Evolutionary conservation across 2,888 invertebrate genomes (phyloP).

Genomic region (Rhabditoides inermis): DNA sequence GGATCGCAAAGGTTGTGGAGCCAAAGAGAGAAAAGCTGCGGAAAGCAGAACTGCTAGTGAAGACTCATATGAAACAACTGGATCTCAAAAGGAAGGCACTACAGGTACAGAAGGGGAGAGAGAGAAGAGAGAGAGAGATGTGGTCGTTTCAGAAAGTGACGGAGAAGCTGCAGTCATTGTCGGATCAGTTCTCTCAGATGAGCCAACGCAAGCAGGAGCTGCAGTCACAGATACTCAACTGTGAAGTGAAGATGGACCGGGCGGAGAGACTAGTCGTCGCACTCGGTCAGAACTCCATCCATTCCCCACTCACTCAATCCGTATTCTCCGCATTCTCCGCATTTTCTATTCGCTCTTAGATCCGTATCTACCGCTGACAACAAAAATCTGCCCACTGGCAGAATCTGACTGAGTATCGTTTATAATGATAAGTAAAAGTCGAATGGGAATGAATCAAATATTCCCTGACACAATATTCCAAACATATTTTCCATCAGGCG

Average conservation of each 20-base stretch:
- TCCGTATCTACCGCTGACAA: no score
- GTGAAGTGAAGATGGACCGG: slow-evolving; percentile 73
- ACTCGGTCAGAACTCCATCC: slow-evolving; percentile 66
- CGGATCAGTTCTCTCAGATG: slow-evolving; percentile 90
- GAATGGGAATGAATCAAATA: not conserved
- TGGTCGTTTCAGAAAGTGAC: slow-evolving; percentile 60
- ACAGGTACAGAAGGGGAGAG: no score
- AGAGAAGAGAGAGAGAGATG: no score
- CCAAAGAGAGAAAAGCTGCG: slow-evolving; percentile 83
- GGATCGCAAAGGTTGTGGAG: slow-evolving; percentile 80
- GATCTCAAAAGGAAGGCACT: slow-evolving; percentile 82
- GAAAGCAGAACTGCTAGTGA: slow-evolving; percentile 76
- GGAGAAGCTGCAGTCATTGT: slow-evolving; percentile 79
- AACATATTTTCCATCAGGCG: slow-evolving; percentile 14
- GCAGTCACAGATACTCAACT: slow-evolving; percentile 61
- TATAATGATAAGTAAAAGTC: not conserved
- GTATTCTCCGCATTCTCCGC: no score
- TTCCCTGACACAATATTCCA: not conserved
- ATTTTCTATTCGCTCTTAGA: no score
- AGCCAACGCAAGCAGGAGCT: slow-evolving; percentile 92
- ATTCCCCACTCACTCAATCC: no score
- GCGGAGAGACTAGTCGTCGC: slow-evolving; percentile 79
- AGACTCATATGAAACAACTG: slow-evolving; percentile 81
- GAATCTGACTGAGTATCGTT: no score
- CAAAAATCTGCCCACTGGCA: no score